phyloP scores from a whole-genome alignment of 2,797 vertebrate species.

The Channa striata region DNA sequence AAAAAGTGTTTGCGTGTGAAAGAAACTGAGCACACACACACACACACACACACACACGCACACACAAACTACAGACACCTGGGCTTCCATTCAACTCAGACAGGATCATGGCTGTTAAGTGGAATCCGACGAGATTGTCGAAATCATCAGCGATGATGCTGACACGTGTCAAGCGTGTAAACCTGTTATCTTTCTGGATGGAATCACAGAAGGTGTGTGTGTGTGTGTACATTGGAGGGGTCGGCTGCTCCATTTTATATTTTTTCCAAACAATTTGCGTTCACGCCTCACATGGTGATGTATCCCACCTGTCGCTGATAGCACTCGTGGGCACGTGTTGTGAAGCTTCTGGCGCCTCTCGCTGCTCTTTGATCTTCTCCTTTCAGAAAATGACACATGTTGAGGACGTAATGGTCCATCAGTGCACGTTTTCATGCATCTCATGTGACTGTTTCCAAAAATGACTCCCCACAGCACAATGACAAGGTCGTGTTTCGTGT shows the following conservation, averaged over 20 bases:
- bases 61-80: not conserved
- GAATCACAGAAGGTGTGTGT: slow-evolving; percentile 1
- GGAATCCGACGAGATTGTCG: slow-evolving; percentile 47
- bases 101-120: slow-evolving; percentile 29
- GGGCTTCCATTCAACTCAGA: slow-evolving; percentile 1
- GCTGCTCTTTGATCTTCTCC: slow-evolving; percentile 15
- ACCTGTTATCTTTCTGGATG: slow-evolving; percentile 35
- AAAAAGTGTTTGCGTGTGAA: slow-evolving; percentile 24
- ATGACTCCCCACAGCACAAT: not conserved
- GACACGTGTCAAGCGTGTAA: slow-evolving; percentile 26
- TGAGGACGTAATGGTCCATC: not conserved
- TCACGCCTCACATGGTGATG: slow-evolving; percentile 54
- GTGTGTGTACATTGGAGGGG: not conserved
- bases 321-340: slow-evolving; percentile 19
- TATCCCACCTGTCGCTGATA: slow-evolving; percentile 49
- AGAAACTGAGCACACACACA: not conserved
- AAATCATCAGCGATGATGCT: slow-evolving; percentile 50
- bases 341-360: slow-evolving; percentile 13
- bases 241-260: slow-evolving; percentile 18
- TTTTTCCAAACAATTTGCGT: slow-evolving; percentile 39
- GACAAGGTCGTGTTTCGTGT: not conserved
- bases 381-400: slow-evolving; percentile 4
- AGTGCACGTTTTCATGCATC: not conserved
- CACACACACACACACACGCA: not conserved
- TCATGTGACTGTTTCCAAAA: not conserved